These are phyloP conservation scores for Bedellia somnulentella DNA, from an alignment of 2,888 invertebrate species.

Conservation along the genomic window DNA sequence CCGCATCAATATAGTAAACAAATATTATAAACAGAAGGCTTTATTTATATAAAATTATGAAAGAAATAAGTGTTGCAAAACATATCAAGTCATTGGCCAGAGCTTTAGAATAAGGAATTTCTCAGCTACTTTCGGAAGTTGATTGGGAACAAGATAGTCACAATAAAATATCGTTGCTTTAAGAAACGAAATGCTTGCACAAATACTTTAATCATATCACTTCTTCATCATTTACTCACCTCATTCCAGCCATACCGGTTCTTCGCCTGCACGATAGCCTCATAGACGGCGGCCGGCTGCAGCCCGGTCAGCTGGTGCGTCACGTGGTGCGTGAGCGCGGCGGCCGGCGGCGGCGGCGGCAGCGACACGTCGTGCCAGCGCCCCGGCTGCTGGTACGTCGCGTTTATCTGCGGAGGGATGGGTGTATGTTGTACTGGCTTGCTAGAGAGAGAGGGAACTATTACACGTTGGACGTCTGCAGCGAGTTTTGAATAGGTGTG, in stretches of 20 bases:
- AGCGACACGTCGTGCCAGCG: constrained; percentile 70
- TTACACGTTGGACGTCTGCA: no score
- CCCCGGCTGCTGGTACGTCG: constrained; percentile 70
- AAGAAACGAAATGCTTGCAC: no score
- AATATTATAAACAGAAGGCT: background rate
- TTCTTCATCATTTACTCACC: constrained; percentile 21
- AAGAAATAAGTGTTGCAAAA: no score
- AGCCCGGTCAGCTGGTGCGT: constrained; percentile 66
- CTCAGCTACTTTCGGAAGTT: no score
- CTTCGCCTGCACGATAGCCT: constrained; percentile 74
- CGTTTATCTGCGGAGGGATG: constrained; percentile 60
- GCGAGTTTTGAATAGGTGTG: no score
- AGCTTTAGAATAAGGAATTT: no score
- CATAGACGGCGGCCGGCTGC: constrained; percentile 69
- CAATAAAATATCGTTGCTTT: background rate
- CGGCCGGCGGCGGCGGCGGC: constrained; percentile 40
- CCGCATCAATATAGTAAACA: background rate
- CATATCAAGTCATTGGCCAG: no score
- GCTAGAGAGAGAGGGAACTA: no score
- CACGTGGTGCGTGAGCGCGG: constrained; percentile 51
- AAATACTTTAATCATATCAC: background rate
- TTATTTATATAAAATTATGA: no score
- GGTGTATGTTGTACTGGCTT: no score
- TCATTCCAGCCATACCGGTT: constrained; percentile 77
- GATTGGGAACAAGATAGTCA: background rate